Conservation (phyloP, 2,113 vertebrate species). For the Atherinomorus stipes region DNA sequence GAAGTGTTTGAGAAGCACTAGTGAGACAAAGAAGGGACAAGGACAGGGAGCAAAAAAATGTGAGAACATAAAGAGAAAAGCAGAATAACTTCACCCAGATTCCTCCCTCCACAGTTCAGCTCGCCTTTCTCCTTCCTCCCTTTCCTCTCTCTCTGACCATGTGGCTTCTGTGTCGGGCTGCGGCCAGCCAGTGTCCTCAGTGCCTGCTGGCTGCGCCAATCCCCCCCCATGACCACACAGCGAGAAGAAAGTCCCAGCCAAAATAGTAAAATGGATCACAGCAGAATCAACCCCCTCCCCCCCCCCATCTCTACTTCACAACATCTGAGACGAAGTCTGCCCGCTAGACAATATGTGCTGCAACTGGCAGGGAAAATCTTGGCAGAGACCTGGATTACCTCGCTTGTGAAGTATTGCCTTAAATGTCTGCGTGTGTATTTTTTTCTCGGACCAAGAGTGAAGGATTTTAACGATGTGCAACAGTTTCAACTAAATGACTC, state of each 20-base stretch:
- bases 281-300: conserved; percentile 52
- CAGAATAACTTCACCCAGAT: conserved; percentile 50
- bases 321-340: conserved; percentile 67
- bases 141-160: conserved; percentile 46
- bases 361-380: conserved; percentile 70
- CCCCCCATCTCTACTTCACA: conserved; percentile 43
- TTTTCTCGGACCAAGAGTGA: conserved; percentile 36
- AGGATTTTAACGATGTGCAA: conserved; percentile 70
- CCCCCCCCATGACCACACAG: conserved; percentile 78
- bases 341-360: conserved; percentile 64
- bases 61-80: conserved; percentile 44
- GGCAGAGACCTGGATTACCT: conserved; percentile 70
- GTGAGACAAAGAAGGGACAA: conserved; percentile 15
- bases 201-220: conserved; percentile 55
- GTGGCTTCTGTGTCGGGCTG: conserved; percentile 69
- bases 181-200: conserved; percentile 66
- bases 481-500: conserved; percentile 74
- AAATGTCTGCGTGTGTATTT: conserved; percentile 45
- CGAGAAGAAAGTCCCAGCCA: conserved; percentile 77
- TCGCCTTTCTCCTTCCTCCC: conserved; percentile 30
- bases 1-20: conserved; percentile 14
- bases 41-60: conserved; percentile 27
- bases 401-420: conserved; percentile 69
- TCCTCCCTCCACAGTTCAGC: conserved; percentile 40
- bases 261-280: conserved; percentile 78